phyloP scores from a whole-genome alignment of 2,113 vertebrate species.

The Sisor rabdophorus region DNA sequence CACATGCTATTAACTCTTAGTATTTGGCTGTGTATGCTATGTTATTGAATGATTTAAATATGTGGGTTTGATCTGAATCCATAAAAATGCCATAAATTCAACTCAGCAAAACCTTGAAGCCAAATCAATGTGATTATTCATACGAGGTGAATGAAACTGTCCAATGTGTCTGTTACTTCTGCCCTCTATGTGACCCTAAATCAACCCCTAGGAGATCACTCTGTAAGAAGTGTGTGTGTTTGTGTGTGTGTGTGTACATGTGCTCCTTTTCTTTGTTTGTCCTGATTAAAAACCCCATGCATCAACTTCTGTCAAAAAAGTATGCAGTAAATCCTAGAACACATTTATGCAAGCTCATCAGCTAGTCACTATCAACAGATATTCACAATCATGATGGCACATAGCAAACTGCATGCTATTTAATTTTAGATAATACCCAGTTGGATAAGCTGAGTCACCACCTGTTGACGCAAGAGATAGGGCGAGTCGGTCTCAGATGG shows the following conservation, averaged over 20 bases:
- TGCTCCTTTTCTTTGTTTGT: conserved; percentile 22
- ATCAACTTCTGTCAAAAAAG: conserved; percentile 18
- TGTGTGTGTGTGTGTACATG: conserved; percentile 8
- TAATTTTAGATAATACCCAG: conserved; percentile 14
- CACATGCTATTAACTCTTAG: neutral
- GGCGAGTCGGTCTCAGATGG: conserved; percentile 47
- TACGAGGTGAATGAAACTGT: conserved; percentile 17
- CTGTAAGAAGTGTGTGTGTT: conserved; percentile 23
- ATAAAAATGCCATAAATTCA: conserved; percentile 10
- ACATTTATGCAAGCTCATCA: neutral
- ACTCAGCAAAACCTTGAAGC: neutral
- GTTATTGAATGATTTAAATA: neutral
- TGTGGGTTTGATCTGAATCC: neutral
- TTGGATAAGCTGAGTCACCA: conserved; percentile 34
- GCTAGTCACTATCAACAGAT: neutral
- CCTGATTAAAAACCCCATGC: conserved; percentile 13
- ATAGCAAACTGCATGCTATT: conserved; percentile 7
- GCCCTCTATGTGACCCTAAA: conserved; percentile 49
- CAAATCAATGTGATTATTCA: conserved; percentile 27
- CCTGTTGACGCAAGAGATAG: conserved; percentile 29
- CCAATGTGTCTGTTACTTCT: conserved; percentile 27
- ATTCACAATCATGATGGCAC: conserved; percentile 3
- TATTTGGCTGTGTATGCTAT: neutral
- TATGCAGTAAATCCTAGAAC: neutral
- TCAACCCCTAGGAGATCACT: conserved; percentile 43